Conservation (phyloP, 2,113 vertebrate genomes). For the Pygoscelis adeliae region DNA sequence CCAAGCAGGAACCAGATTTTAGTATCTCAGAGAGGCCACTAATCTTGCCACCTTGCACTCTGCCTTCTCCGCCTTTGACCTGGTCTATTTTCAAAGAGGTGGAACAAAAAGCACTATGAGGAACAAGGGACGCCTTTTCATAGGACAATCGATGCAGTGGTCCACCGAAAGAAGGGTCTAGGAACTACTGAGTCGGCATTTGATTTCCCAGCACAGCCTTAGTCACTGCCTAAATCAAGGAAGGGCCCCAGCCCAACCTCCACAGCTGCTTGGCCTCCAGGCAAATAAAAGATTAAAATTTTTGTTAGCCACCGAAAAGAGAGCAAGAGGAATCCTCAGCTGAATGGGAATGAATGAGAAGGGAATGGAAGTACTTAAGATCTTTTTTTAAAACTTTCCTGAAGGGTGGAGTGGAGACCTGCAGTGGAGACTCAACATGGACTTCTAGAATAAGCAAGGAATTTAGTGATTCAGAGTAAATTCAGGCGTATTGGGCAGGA, state of each 20-base stretch:
- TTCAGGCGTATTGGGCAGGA: neutral
- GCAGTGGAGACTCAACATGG: neutral
- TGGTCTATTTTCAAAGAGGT: neutral
- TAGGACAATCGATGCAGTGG: neutral
- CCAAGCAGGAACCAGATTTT: neutral
- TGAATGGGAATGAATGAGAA: neutral
- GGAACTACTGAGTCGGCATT: neutral
- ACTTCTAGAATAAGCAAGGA: neutral
- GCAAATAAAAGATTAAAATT: neutral
- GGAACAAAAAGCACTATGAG: neutral
- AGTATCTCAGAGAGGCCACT: neutral
- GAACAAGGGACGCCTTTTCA: neutral
- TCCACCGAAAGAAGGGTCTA: neutral
- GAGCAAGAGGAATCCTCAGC: neutral
- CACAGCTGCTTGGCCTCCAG: neutral
- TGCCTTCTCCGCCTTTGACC: neutral
- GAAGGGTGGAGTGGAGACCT: neutral
- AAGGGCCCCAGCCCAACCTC: neutral
- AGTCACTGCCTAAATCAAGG: neutral
- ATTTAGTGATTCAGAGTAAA: neutral
- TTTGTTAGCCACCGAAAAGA: neutral
- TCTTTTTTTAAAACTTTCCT: neutral
- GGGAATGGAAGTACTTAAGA: neutral
- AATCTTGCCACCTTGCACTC: neutral
- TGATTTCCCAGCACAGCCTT: neutral